Evolutionary conservation across 1,140 invertebrate genomes (phyloP), one percentile per base, ranked within the genome.

Genomic region (Leptinotarsa undecemlineata): DNA sequence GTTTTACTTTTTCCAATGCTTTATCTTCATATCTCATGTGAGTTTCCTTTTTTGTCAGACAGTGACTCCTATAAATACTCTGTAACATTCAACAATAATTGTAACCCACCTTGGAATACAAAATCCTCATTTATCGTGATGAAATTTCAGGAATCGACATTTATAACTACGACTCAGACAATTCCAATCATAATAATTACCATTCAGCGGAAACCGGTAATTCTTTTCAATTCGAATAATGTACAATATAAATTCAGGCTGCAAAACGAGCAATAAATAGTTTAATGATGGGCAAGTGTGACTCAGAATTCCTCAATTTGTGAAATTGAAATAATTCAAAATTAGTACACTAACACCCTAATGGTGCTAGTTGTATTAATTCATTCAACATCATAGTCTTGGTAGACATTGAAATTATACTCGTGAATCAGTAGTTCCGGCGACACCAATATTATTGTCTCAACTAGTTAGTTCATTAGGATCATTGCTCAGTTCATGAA

Each of bases 211-310:
- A 69, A 69, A 69, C 68, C 68, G 19, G 68, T 69, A 69, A 69
- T 69, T 69, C 68, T 69, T 69, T 69, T 42, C 48, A 69, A 69
- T 69, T 69, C 68, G 20, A 69, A 69, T 69, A 69, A 69, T 48
- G 68, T 48, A 48, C 68, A 42, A 69, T 69, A 69, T 69, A 42
- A 67, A 67, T 67, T 67, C 64, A 67, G 15, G 68, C 68, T 69
- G 68, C n/a, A 69, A 69, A 69, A 69, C 68, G 68, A 48, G 64
- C 68, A 69, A 69, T 69, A 69, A 69, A 69, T 69, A 51, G 68
- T 69, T 48, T 69, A 69, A 69, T 69, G 68, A 69, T 69, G 48
- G 68, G 42, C 68, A 42, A 69, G 48, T 48, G 68, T 69, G 68
- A 69, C 21, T 69, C 68, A 69, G 13, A n/a, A 33, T 48, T 20